Base-by-base conservation (phyloP, 2,888 invertebrate species). In the Pseudeuparius sepicola region DNA sequence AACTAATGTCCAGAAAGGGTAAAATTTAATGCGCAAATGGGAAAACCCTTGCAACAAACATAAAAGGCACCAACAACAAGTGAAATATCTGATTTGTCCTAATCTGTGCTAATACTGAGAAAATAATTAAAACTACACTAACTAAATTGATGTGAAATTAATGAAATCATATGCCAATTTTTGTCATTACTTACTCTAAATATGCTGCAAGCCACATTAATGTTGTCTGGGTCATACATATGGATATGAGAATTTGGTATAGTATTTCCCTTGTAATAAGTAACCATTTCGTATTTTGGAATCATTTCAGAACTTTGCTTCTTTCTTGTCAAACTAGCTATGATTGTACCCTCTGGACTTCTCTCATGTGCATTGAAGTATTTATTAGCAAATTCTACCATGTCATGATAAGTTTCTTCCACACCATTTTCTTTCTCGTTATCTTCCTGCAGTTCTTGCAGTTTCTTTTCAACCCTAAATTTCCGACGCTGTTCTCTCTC, bases 221-320 rank as follows among this genome's bases (percentile, higher is more conserved):
- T 78, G 59, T 93, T 93, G 58, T 93, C 92, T 0, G 92, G 89
- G 65, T 94, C 93, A 57, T 92, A 90, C 69, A 94, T 76, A 53
- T 90, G 90, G 51, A 94, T 83, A 61, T 93, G 93, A 0, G 93
- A 92, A 32, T 85, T 88, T 1, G 90, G 87, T 48, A 94, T 93
- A 37, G 80, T 78, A 52, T 82, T 84, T 25, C 81, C 82, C 56
- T 88, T 85, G 57, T 86, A 85, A 58, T 82, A 93, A 0, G 79
- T 80, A 13, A 92, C 78, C 90, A 94, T 92, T 59, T 94, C 92
- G 52, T 86, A 84, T 54, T 90, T 90, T 3, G 88, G 85, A 17
- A 92, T 70, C 45, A 81, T 67, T 56, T 87, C 87, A 47, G 79
- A 70, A 6, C 78, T 78, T 52, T 85, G 86, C 20, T 74, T 66